phyloP scores from a whole-genome alignment of 2,113 vertebrate species.

The Barnardius zonarius region DNA sequence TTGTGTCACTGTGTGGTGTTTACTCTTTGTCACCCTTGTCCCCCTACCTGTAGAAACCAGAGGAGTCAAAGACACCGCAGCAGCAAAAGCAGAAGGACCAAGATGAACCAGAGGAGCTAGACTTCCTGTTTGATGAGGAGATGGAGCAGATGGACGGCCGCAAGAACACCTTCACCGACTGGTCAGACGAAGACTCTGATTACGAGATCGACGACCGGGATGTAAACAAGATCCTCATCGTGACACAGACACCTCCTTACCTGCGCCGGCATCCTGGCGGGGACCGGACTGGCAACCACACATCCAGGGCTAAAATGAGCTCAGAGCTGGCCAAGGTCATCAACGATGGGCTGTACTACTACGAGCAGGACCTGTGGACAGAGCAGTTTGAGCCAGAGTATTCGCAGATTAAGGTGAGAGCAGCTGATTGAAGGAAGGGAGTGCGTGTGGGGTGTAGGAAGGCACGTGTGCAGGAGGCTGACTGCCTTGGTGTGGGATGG shows the following conservation, averaged over 20 bases:
- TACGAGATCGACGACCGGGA: conserved; percentile 94
- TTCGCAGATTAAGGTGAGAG: conserved; percentile 95
- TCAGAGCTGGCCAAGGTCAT: conserved; percentile 93
- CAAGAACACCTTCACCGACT: conserved; percentile 96
- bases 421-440: not conserved
- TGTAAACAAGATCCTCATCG: conserved; percentile 98
- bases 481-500: not conserved
- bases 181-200: conserved; percentile 96
- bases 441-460: fast-evolving
- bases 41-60: conserved; percentile 72
- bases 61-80: conserved; percentile 74
- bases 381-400: conserved; percentile 95
- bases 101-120: conserved; percentile 94
- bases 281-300: conserved; percentile 94
- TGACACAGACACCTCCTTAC: conserved; percentile 95
- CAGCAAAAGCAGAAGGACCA: conserved; percentile 78
- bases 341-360: conserved; percentile 97
- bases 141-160: conserved; percentile 98
- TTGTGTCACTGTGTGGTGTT: fast-evolving
- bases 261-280: conserved; percentile 94
- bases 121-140: conserved; percentile 98
- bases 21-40: not conserved
- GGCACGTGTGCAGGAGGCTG: not conserved
- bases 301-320: conserved; percentile 91
- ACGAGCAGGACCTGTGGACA: conserved; percentile 96